Base-by-base conservation (phyloP, 2,797 vertebrate species). In the Smutsia gigantea region DNA sequence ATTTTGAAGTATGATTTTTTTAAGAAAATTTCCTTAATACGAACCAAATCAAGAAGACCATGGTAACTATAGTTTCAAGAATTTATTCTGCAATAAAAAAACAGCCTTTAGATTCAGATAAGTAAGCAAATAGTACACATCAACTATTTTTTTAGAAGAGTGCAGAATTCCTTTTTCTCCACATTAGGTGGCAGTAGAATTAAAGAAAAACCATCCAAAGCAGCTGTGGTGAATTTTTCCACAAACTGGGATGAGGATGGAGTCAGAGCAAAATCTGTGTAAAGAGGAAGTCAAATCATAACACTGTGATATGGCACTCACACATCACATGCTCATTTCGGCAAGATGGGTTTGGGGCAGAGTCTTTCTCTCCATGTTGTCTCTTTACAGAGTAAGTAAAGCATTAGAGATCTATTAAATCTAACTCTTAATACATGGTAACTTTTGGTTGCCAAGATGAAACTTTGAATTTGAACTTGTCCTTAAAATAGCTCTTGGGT, bases 111-210 rank as follows among this genome's bases (percentile, higher is more conserved):
- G 66, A 53, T 92, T 18, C 31, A 72, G 61, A 39, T 63, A 42
- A 77, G 21, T 2, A 39, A 93, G 37, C 34, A 64, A 61, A 83
- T 25, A 59, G 51, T 12, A 37, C 19, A 25, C 27, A 39, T 29
- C 64, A 8, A 7, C 7, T 90, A n/a, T 27, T 0, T 53, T 83
- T 93, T 82, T 71, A 0, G 10, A 11, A n/a, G 53, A 27, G 19
- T 14, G 71, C 46, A 31, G 17, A 74, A 90, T 96, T 97, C 55
- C 81, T 46, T 78, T 68, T 83, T 59, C 25, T 95, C 1, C 18
- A 71, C 96, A 69, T 81, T 92, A 96, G 97, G 72, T 94, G 97
- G 96, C 94, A 97, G 82, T 75, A 86, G 53, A 97, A 69, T 83
- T 85, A 96, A 97, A 86, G 66, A 37, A 93, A 93, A 97, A 90